Percentiles rank a stretch among this genome's conserved stretches.
These are phyloP conservation scores for Lutraria rhynchaena DNA, from an alignment of 1,140 invertebrate species.

Conservation along the genomic window DNA sequence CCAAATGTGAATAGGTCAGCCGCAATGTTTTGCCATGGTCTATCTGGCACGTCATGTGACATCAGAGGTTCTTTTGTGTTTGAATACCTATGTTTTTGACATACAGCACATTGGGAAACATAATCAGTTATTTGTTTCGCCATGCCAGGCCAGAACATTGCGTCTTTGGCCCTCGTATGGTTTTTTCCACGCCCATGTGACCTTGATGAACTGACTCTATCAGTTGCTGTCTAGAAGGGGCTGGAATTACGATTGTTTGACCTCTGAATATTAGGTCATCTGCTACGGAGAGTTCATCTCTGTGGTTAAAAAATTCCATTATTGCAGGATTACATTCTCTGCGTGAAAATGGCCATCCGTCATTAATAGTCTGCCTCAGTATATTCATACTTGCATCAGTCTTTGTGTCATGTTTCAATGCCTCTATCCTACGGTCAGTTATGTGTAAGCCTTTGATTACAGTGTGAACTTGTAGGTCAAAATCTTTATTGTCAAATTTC, in stretches of 20 bases:
- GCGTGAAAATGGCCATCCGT: constrained; percentile 55
- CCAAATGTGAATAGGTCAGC: constrained; percentile 57
- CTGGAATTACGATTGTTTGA: constrained; percentile 60
- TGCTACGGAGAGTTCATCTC: constrained; percentile 57
- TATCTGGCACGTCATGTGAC: constrained; percentile 41
- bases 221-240: constrained; percentile 50
- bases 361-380: constrained; percentile 24
- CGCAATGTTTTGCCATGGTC: constrained; percentile 56
- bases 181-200: constrained; percentile 65
- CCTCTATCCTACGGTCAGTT: constrained; percentile 9
- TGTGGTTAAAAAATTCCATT: constrained; percentile 43
- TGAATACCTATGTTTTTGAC: constrained; percentile 53
- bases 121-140: constrained; percentile 64
- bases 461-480: constrained; percentile 16
- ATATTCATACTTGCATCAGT: constrained; percentile 16
- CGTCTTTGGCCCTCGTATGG: constrained; percentile 43
- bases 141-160: constrained; percentile 68
- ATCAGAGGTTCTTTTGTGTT: constrained; percentile 58
- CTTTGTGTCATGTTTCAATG: background rate
- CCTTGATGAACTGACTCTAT: constrained; percentile 56
- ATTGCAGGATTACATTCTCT: constrained; percentile 17
- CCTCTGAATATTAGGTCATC: constrained; percentile 64
- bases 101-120: constrained; percentile 59
- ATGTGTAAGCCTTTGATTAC: constrained; percentile 18
- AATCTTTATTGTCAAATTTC: background rate